Conservation (phyloP, 2,888 invertebrate species). For the Prosapia bicincta region DNA sequence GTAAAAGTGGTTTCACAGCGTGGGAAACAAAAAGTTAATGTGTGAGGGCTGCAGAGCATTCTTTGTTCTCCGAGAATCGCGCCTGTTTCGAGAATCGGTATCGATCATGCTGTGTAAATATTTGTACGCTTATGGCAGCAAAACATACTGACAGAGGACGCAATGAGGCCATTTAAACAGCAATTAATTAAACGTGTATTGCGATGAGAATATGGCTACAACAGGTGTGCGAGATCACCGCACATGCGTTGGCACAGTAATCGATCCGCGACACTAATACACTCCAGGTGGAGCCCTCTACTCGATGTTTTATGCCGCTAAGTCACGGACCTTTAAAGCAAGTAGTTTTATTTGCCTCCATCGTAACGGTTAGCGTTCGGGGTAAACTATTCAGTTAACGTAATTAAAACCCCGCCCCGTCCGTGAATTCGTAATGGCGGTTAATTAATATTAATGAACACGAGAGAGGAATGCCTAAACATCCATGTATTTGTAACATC, state of each 20-base stretch:
- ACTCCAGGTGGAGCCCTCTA: background rate
- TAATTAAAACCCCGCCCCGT: background rate
- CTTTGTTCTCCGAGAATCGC: too few species aligned
- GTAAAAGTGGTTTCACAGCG: too few species aligned
- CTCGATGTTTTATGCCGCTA: background rate
- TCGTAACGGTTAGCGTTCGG: background rate
- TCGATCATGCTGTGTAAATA: too few species aligned
- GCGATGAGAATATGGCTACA: too few species aligned
- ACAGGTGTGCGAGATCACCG: background rate
- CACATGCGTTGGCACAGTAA: background rate
- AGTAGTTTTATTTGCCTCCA: background rate
- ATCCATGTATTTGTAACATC: background rate
- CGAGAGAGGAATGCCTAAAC: background rate
- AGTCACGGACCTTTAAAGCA: background rate
- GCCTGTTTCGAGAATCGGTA: too few species aligned
- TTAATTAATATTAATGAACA: background rate
- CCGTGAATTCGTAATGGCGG: background rate
- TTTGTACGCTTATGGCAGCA: too few species aligned
- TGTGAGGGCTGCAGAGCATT: too few species aligned
- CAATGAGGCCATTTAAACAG: too few species aligned
- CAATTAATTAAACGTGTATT: too few species aligned
- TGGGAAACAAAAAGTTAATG: too few species aligned
- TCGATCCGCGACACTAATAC: background rate
- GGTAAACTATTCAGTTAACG: background rate
- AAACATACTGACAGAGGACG: too few species aligned